Evolutionary conservation across 2,888 invertebrate genomes (phyloP).

Genomic region (Ochlodes sylvanus): DNA sequence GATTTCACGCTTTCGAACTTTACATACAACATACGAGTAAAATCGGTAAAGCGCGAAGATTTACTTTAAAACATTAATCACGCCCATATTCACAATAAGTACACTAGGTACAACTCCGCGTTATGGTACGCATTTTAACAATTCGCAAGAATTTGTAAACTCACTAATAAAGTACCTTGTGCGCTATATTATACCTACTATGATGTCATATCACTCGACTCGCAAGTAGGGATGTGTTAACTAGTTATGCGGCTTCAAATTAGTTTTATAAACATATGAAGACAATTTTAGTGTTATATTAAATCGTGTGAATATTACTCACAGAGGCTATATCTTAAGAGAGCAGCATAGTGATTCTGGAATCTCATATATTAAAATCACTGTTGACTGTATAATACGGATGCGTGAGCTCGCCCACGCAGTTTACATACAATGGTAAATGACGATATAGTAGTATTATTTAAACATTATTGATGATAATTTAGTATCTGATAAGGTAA

Average conservation of each 20-base stretch:
- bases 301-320: too few relatives aligned
- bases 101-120: conserved; percentile 11
- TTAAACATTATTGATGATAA: too few relatives aligned
- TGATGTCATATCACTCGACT: conserved; percentile 14
- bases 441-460: too few relatives aligned
- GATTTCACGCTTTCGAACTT: background rate
- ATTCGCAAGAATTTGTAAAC: conserved; percentile 7
- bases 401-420: too few relatives aligned
- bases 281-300: too few relatives aligned
- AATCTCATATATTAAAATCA: too few relatives aligned
- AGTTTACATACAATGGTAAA: too few relatives aligned
- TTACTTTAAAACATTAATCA: conserved; percentile 28
- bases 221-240: background rate
- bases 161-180: conserved; percentile 5
- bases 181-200: background rate
- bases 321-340: too few relatives aligned
- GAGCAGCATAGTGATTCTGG: too few relatives aligned
- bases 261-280: background rate
- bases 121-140: conserved; percentile 24
- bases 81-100: conserved; percentile 11
- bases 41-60: conserved; percentile 19
- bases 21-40: background rate
- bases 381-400: too few relatives aligned
- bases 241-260: background rate
- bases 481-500: too few relatives aligned